These are phyloP conservation scores for Ptilonorhynchus violaceus DNA, from an alignment of 2,113 vertebrate species.

Conservation along the genomic window DNA sequence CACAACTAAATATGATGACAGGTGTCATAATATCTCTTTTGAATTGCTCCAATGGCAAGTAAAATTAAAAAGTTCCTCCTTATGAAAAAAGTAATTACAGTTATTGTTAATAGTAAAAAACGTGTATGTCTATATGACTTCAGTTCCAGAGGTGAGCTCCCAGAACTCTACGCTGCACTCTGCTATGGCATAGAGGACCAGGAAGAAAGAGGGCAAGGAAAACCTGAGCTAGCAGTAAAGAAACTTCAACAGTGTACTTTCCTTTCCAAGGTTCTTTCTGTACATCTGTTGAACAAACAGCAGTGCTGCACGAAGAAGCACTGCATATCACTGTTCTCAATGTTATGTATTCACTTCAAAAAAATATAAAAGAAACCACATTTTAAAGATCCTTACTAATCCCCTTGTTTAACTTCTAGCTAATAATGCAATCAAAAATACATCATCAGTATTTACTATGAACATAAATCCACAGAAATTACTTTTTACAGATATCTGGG, in stretches of 20 bases:
- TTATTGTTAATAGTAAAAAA: background rate
- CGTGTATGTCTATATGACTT: background rate
- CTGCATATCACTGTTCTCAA: background rate
- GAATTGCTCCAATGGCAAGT: background rate
- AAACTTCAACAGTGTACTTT: background rate
- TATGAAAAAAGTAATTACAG: background rate
- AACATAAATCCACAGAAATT: background rate
- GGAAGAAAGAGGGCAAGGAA: background rate
- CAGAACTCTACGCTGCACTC: background rate
- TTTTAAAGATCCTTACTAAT: background rate
- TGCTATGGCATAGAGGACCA: background rate
- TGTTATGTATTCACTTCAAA: background rate
- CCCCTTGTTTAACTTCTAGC: background rate
- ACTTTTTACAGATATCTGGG: background rate
- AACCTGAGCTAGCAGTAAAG: background rate
- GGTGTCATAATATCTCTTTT: background rate
- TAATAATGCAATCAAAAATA: background rate
- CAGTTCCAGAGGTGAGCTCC: background rate
- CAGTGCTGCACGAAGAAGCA: fast-evolving
- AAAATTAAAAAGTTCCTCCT: background rate
- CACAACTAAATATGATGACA: background rate
- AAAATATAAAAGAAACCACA: background rate
- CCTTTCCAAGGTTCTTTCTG: background rate
- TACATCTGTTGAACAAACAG: fast-evolving
- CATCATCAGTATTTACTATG: background rate